Base-by-base conservation (phyloP, 1,140 invertebrate species). In the Aphis gossypii region DNA sequence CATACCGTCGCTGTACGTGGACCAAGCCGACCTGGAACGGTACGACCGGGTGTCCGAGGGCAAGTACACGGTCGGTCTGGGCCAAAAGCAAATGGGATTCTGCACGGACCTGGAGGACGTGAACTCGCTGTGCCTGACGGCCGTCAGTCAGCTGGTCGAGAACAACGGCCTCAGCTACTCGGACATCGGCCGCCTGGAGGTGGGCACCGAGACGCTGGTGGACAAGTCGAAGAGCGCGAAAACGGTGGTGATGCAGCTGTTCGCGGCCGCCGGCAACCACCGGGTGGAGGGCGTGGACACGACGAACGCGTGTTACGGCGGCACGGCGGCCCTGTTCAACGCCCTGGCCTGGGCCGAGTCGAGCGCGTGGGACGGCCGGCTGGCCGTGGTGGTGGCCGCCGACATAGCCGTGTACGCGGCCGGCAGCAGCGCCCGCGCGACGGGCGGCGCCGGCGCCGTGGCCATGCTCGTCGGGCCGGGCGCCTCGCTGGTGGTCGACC, bases 141-240 rank as follows among this genome's bases (percentile, higher is more conserved):
- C 98, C 7, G 97, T 99, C 0, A 97, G 97, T 60, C 96, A 97
- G 35, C 95, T 99, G 11, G 95, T 99, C 94, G 97, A 98, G 94
- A 97, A 97, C 93, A 96, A 98, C 94, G 95, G 96, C 20, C 96
- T 98, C 87, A 96, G 97, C 94, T 97, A 97, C 87, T 95, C 96
- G 94, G 96, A 98, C 88, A 98, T 99, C 94, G 99, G 99, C 0
- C 96, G 97, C n/a, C 95, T 99, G 38, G 99, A 99, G 96, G 99
- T 99, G 44, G 99, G 99, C 46, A 99, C 99, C 18, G 99, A 99
- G 95, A 99, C 99, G 1, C 97, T 99, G 68, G 96, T 99, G 88
- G 99, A 99, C 95, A 99, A 99, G 96, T 99, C 98, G 94, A 99
- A 99, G 96, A 99, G 98, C 95, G 98, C 99, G 0, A 99, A 99